Evolutionary conservation across 2,888 invertebrate species (phyloP).

Genomic region (Thereva unica): DNA sequence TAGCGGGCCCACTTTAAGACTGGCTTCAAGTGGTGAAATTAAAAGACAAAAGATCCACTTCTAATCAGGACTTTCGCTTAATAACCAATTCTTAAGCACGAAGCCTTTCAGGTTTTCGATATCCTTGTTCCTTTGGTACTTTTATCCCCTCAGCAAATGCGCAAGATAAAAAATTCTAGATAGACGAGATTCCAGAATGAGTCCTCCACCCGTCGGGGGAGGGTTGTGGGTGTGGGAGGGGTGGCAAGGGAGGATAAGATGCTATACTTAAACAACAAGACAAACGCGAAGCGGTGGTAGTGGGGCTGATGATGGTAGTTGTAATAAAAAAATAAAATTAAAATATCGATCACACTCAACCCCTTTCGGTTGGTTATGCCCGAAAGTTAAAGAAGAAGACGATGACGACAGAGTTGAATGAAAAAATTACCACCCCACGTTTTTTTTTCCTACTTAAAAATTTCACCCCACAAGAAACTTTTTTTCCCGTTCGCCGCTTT

Average conservation of each 20-base stretch:
- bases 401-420: conserved; percentile 30
- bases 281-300: neutral
- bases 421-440: conserved; percentile 39
- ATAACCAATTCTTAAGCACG: conserved; percentile 41
- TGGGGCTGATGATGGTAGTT: neutral
- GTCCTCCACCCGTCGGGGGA: conserved; percentile 8
- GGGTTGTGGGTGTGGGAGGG: neutral
- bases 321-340: conserved; percentile 49
- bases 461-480: conserved; percentile 39
- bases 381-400: conserved; percentile 21
- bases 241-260: too few relatives aligned
- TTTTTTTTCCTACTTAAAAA: conserved; percentile 41
- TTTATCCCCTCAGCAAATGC: conserved; percentile 6
- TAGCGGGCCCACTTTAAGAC: neutral
- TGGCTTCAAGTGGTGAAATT: conserved; percentile 4
- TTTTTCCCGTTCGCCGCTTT: conserved; percentile 37
- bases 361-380: conserved; percentile 47
- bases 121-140: conserved; percentile 7
- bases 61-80: conserved; percentile 35
- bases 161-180: conserved; percentile 12
- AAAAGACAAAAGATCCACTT: conserved; percentile 3
- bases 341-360: conserved; percentile 57
- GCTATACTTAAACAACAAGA: conserved; percentile 24
- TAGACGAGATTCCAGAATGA: conserved; percentile 5
- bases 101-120: conserved; percentile 20